Evolutionary conservation across 2,888 invertebrate species (phyloP), one percentile per base, ranked within the genome.

Genomic region (Synanthedon andrenaeformis): DNA sequence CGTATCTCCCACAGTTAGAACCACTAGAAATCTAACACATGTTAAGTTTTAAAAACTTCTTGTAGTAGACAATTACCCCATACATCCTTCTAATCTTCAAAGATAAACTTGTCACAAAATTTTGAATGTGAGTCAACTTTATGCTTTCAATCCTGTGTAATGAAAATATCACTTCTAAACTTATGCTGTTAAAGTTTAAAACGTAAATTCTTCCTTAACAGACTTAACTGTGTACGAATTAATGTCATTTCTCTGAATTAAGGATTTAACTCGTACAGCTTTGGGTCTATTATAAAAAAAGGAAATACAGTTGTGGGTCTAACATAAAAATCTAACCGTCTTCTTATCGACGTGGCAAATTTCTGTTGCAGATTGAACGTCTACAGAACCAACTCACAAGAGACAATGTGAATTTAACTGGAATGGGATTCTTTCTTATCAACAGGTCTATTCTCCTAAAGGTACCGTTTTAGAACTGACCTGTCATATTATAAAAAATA

Each of bases 301-400:
- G 17, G 23, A 3, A 2, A 2, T 23, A 23, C 19, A 23, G 19
- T 4, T 23, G 19, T 23, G 23, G 4, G 23, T 23, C 4, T 23
- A 23, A 23, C 5, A 23, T 23, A 23, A 23, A 23, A 23, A 23
- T 23, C 23, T 23, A 23, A 23, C 23, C 4, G 5, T 23, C 23
- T 5, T 5, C 23, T 23, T 23, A 23, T 23, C 1, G 1, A 23
- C 4, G 5, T 23, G 5, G 23, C 23, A 23, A 23, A 23, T 1
- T 5, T 23, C 23, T 23, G 23, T 69, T 62, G 45, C 69, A 91
- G 91, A 80, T 91, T 55, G 88, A 89, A 55, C 82, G 91, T 51
- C 80, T 91, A 35, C 88, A 90, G 56, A 89, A 89, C 60, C 90
- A 91, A 72, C 84, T 92, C 56, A 82, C 82, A 50, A 88, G 88